Conservation (phyloP, 1,140 invertebrate genomes). For the Spodoptera litura region DNA sequence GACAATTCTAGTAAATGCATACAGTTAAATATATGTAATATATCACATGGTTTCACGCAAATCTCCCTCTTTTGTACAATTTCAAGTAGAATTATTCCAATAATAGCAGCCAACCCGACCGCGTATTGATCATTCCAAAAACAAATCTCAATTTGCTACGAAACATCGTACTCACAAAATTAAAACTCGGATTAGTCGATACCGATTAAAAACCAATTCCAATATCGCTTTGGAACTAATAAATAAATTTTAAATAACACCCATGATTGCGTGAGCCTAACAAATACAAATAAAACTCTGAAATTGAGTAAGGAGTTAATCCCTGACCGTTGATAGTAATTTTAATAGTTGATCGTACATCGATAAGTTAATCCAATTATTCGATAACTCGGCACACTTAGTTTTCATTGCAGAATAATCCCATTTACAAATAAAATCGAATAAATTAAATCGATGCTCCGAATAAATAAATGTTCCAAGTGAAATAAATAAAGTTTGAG, state of each 20-base stretch:
- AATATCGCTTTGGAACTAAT: background rate
- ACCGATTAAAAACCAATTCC: background rate
- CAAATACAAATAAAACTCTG: constrained; percentile 1
- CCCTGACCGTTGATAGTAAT: constrained; percentile 32
- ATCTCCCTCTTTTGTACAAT: no score
- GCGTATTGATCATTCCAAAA: no score
- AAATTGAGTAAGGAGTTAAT: constrained; percentile 36
- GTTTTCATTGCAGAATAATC: constrained; percentile 43
- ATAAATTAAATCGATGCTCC: constrained; percentile 6
- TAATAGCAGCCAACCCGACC: no score
- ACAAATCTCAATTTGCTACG: no score
- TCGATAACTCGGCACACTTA: constrained; percentile 20
- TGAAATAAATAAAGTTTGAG: constrained; percentile 8
- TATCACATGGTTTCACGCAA: no score
- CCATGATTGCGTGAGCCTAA: background rate
- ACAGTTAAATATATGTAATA: background rate
- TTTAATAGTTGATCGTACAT: constrained; percentile 35
- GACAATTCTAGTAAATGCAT: background rate
- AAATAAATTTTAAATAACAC: constrained; percentile 16
- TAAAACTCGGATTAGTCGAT: background rate
- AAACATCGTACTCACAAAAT: no score
- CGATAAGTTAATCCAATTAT: constrained; percentile 43
- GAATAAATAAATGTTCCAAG: constrained; percentile 5
- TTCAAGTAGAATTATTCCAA: no score
- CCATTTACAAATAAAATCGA: constrained; percentile 16